Conservation (phyloP, 2,888 invertebrate genomes). For the Molorchus minor region DNA sequence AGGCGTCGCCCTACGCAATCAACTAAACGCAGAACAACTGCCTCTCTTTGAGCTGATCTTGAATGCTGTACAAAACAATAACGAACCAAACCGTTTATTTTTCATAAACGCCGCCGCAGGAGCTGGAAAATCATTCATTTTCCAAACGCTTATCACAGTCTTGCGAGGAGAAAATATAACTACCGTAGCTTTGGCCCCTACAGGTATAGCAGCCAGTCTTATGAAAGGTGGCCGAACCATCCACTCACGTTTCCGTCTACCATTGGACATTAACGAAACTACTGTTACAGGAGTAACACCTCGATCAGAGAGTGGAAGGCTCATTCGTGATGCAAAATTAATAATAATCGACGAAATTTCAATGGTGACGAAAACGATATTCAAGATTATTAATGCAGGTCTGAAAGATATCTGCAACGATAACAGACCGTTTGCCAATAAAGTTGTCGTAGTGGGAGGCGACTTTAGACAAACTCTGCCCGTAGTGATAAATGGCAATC, state of each 20-base stretch:
- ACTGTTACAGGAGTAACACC: too few species aligned
- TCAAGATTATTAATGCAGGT: background rate
- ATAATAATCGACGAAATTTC: too few species aligned
- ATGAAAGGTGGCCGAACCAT: slow-evolving; percentile 3
- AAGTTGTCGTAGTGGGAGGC: slow-evolving; percentile 23
- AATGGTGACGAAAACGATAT: background rate
- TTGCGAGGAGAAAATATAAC: background rate
- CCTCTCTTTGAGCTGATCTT: background rate
- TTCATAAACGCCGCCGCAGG: background rate
- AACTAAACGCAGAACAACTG: background rate
- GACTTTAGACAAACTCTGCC: slow-evolving; percentile 33
- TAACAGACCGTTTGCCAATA: too few species aligned
- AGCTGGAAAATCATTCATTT: too few species aligned
- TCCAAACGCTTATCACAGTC: too few species aligned
- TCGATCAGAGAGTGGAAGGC: background rate
- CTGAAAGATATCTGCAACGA: background rate
- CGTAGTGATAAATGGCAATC: slow-evolving; percentile 24
- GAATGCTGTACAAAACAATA: background rate
- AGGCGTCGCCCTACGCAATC: background rate
- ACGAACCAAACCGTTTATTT: background rate
- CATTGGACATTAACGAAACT: too few species aligned
- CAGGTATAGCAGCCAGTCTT: background rate
- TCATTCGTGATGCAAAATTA: background rate
- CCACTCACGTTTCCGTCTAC: too few species aligned
- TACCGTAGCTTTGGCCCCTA: background rate